Evolutionary conservation across 2,888 invertebrate species (phyloP).

Genomic region (Dolomedes plantarius): DNA sequence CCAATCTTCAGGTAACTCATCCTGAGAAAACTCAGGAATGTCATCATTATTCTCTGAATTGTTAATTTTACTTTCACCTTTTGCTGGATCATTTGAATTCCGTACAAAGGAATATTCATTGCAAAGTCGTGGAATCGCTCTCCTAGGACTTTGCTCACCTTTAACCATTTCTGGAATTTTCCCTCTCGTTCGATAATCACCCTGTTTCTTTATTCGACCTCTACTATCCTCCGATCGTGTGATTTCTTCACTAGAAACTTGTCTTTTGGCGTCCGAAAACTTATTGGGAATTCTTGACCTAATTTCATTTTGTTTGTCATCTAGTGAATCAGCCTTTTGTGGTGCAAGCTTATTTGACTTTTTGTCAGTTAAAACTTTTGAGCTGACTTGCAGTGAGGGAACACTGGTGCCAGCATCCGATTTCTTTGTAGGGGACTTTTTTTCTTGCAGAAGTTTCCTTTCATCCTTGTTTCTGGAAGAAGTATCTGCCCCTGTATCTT

Average conservation of each 20-base stretch:
- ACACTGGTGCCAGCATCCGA: no score
- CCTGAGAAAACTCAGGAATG: no score
- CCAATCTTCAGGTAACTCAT: no score
- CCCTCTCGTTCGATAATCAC: neutral
- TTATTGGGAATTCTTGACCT: neutral
- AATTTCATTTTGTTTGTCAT: neutral
- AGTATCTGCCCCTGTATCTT: neutral
- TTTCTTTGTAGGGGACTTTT: neutral
- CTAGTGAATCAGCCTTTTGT: neutral
- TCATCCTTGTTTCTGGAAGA: neutral
- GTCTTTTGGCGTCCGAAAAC: neutral
- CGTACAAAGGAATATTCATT: neutral
- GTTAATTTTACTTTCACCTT: neutral
- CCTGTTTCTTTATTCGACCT: no score
- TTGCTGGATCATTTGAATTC: no score
- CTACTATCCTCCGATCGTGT: no score
- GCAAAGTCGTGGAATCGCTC: neutral
- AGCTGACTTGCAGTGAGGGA: conserved; percentile 17
- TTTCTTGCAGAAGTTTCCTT: neutral
- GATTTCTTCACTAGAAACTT: no score
- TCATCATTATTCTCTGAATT: neutral
- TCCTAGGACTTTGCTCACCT: neutral
- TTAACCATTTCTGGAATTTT: neutral
- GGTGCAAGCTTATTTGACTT: no score
- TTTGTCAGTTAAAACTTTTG: conserved; percentile 16